Evolutionary conservation across 2,888 invertebrate species (phyloP).

Genomic region (Polyommatus iphigenia): DNA sequence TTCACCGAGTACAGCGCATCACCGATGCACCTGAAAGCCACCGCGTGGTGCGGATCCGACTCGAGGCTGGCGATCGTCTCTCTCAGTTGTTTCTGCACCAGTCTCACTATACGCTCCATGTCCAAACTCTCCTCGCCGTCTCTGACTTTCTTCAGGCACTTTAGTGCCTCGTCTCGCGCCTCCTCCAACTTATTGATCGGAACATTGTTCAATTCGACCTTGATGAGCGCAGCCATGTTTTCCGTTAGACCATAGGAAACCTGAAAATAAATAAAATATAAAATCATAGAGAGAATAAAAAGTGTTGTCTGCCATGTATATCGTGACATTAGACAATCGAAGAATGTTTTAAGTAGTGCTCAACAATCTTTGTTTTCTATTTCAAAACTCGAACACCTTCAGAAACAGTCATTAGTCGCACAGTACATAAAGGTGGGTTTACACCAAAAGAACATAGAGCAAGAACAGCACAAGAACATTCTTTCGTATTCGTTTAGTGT

Average conservation of each 20-base stretch:
- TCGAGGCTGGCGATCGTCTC: conserved; percentile 87
- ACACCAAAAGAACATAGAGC: no score
- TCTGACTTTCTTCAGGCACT: conserved; percentile 52
- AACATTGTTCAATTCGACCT: conserved; percentile 87
- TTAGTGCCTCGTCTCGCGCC: conserved; percentile 80
- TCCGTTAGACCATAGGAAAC: conserved; percentile 85
- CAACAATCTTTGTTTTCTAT: neutral
- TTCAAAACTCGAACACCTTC: no score
- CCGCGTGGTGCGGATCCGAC: conserved; percentile 86
- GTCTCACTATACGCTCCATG: conserved; percentile 86
- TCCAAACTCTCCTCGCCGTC: conserved; percentile 81
- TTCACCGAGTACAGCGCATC: conserved; percentile 90
- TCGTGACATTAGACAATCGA: neutral
- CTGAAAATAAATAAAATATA: conserved; percentile 54
- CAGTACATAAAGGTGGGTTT: no score
- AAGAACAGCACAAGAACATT: no score
- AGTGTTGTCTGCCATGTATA: neutral
- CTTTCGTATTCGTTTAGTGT: no score
- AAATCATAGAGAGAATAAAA: neutral
- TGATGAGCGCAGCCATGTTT: conserved; percentile 85
- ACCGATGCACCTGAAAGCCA: conserved; percentile 89
- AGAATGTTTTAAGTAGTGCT: neutral
- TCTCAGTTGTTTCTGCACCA: conserved; percentile 85
- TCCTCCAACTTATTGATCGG: conserved; percentile 83
- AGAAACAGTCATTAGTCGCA: neutral